These are phyloP conservation scores for Ptychodera flava DNA, from an alignment of 35 echinoderm and acorn worm species.

Conservation along the genomic window DNA sequence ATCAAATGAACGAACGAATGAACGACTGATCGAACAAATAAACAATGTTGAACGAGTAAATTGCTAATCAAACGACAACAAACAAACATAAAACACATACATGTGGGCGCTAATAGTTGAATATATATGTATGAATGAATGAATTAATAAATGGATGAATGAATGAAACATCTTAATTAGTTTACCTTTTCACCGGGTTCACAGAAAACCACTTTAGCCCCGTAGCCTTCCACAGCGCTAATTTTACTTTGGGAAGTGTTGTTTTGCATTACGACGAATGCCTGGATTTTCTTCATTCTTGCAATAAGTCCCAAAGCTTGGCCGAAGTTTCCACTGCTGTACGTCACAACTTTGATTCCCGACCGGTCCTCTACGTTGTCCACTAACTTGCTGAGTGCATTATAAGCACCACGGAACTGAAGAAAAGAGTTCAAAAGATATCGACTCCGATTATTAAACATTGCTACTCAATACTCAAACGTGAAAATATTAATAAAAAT, in stretches of 20 bases:
- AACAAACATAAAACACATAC: too few species aligned
- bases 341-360: not conserved
- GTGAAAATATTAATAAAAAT: conserved; percentile 1
- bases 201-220: not conserved
- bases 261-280: not conserved
- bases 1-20: too few species aligned
- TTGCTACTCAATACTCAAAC: too few species aligned
- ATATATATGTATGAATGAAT: too few species aligned
- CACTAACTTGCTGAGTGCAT: not conserved
- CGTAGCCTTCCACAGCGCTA: not conserved
- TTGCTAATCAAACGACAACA: too few species aligned
- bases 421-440: too few species aligned
- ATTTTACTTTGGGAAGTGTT: not conserved
- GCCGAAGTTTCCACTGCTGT: not conserved
- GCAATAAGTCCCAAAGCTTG: not conserved
- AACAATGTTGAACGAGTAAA: too few species aligned
- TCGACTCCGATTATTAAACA: too few species aligned
- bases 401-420: not conserved
- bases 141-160: too few species aligned
- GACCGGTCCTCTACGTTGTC: not conserved
- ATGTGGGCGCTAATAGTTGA: too few species aligned
- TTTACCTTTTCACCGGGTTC: not conserved
- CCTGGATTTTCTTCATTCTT: not conserved
- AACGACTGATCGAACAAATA: too few species aligned
- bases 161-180: too few species aligned